Evolutionary conservation across 2,113 vertebrate species (phyloP), one percentile per base, ranked within the genome.

Genomic region (Thamnophis sirtalis): DNA sequence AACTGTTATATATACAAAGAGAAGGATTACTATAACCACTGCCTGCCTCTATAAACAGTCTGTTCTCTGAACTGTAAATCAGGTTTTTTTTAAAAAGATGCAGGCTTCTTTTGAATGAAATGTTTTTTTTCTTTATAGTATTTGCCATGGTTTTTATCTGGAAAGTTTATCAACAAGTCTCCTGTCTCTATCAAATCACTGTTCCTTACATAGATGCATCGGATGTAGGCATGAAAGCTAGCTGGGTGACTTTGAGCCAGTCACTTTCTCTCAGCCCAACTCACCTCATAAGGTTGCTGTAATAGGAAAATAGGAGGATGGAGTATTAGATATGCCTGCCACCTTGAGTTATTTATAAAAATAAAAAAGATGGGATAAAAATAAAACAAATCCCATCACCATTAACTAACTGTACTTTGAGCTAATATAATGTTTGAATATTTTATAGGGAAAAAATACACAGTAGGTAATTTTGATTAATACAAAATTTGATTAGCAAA

Each of bases 131-230:
- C 54, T 56, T 89, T 48, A 92, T 73, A 58, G 19, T n/a, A 22
- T 89, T 56, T 89, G 87, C 51, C 88, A 86, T 86, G 13, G 48
- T 53, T 92, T 86, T 89, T 22, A 89, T 89, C 88, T 86, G 80
- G 80, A 86, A 55, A 58, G 11, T 85, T 48, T 86, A 56, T 89
- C 91, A 92, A 89, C 80, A 92, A 56, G 55, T 86, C 85, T 56
- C 22, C n/a, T 6, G 28, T 92, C n/a, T 5, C n/a, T 50, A 63
- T 63, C 49, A 92, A 89, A 92, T 60, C 56, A 15, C 55, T 53
- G 15, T 24, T 92, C 55, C 24, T 48, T 48, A 43, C 80, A 54
- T 80, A 86, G 55, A 15, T 8, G 9, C 55, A 86, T 89, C 15
- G 0, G 43, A 80, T 43, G 43, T 33, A 17, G 28, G 5, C 28